phyloP scores from a whole-genome alignment of 2,888 invertebrate genomes.

The Andrena marginata region DNA sequence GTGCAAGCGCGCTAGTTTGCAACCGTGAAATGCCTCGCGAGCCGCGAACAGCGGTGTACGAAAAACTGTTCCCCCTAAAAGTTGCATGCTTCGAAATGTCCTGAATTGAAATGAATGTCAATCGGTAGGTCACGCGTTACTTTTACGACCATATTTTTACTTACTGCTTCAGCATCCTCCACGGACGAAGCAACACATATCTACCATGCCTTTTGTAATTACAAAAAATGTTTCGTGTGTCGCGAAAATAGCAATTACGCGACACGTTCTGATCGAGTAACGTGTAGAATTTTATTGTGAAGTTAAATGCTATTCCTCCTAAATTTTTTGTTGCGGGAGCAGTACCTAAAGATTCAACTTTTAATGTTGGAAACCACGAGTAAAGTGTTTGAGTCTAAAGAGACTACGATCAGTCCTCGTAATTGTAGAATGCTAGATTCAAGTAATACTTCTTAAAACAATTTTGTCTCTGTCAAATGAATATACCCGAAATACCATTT shows the following conservation, averaged over 20 bases:
- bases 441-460: too few species aligned
- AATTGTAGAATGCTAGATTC: too few species aligned
- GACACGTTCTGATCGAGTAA: background rate
- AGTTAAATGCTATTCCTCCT: background rate
- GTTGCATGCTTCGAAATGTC: constrained; percentile 21
- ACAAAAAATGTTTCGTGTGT: too few species aligned
- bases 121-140: background rate
- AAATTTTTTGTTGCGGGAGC: background rate
- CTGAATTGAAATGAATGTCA: constrained; percentile 4
- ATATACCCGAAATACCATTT: too few species aligned
- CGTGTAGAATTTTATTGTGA: background rate
- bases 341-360: background rate
- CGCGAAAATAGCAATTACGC: too few species aligned
- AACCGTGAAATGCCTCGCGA: constrained; percentile 14
- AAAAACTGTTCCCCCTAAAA: constrained; percentile 28
- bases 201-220: too few species aligned
- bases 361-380: too few species aligned
- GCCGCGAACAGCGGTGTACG: constrained; percentile 1
- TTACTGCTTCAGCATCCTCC: background rate
- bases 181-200: background rate
- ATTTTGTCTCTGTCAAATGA: too few species aligned
- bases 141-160: background rate
- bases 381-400: too few species aligned
- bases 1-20: constrained; percentile 21
- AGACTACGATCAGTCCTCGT: too few species aligned